These are phyloP conservation scores for Oryzias celebensis DNA, from an alignment of 2,113 vertebrate genomes.

Conservation along the genomic window DNA sequence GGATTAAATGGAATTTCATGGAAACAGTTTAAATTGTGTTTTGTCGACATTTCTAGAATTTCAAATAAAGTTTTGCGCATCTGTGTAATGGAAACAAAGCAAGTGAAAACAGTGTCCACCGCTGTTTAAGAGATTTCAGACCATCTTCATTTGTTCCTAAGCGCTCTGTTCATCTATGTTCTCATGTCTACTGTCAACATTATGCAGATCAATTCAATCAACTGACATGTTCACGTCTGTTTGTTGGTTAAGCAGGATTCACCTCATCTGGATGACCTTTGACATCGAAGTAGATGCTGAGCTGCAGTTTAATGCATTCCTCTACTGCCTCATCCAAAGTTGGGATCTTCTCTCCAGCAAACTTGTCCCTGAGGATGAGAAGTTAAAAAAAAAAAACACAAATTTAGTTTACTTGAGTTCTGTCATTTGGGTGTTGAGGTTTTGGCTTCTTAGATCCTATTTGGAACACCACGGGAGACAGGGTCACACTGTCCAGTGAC, in stretches of 20 bases:
- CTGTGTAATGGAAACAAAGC: too few species aligned
- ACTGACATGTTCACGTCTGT: background rate
- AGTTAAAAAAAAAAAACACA: conserved; percentile 10
- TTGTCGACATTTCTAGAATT: too few species aligned
- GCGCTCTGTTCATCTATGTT: background rate
- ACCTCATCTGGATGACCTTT: conserved; percentile 94
- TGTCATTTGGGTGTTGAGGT: background rate
- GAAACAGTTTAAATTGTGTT: too few species aligned
- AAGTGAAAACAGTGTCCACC: too few species aligned
- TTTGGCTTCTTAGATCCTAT: too few species aligned
- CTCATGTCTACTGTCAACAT: conserved; percentile 1
- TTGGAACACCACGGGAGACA: too few species aligned
- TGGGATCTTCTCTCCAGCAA: conserved; percentile 87
- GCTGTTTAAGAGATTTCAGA: too few species aligned
- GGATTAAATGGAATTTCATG: too few species aligned
- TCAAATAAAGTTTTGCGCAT: too few species aligned
- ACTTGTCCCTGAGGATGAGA: conserved; percentile 76
- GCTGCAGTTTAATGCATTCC: conserved; percentile 84
- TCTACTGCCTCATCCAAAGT: conserved; percentile 88
- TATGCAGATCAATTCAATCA: conserved; percentile 12
- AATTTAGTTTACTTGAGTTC: background rate
- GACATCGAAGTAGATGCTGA: conserved; percentile 93
- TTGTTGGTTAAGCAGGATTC: conserved; percentile 16
- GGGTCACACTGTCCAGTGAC: too few species aligned
- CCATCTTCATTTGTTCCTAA: too few species aligned